These are phyloP conservation scores for Drosophila diplacantha DNA, from an alignment of 2,888 invertebrate genomes.

Conservation along the genomic window DNA sequence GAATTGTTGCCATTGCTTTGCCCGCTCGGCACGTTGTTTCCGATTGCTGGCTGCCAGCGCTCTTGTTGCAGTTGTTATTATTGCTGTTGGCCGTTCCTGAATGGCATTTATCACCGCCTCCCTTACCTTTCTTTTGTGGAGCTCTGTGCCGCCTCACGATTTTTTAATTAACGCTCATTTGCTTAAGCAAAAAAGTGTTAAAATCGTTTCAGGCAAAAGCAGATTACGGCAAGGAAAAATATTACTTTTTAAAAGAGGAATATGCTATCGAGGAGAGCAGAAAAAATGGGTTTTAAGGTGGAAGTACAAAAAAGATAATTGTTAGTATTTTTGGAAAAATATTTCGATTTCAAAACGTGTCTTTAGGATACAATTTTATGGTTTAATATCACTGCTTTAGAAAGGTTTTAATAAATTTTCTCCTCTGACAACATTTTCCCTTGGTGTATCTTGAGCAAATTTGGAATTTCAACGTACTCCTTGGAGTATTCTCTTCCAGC, in stretches of 20 bases:
- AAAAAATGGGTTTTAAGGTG: too few species aligned
- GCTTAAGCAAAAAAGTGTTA: constrained; percentile 38
- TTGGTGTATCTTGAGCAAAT: constrained; percentile 1
- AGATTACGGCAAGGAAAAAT: constrained; percentile 3
- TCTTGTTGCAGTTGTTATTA: constrained; percentile 10
- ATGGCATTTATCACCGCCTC: constrained; percentile 55
- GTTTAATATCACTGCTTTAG: too few species aligned
- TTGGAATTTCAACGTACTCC: constrained; percentile 1
- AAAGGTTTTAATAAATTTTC: background rate
- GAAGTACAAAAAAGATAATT: background rate
- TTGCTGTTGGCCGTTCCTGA: constrained; percentile 4
- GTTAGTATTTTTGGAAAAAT: background rate
- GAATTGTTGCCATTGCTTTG: constrained; percentile 66
- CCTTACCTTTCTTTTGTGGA: constrained; percentile 43
- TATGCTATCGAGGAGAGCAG: background rate
- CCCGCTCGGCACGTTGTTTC: constrained; percentile 32
- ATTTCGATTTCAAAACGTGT: background rate
- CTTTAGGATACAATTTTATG: background rate
- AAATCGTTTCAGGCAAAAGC: constrained; percentile 12
- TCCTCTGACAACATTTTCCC: background rate
- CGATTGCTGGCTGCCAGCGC: constrained; percentile 11
- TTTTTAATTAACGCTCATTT: constrained; percentile 63
- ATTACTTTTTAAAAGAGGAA: background rate
- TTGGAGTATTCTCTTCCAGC: constrained; percentile 5
- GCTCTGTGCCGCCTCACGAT: constrained; percentile 24